Base-by-base conservation (phyloP, 37 sponge, comb jelly and placozoan species). In the Amphimedon queenslandica region DNA sequence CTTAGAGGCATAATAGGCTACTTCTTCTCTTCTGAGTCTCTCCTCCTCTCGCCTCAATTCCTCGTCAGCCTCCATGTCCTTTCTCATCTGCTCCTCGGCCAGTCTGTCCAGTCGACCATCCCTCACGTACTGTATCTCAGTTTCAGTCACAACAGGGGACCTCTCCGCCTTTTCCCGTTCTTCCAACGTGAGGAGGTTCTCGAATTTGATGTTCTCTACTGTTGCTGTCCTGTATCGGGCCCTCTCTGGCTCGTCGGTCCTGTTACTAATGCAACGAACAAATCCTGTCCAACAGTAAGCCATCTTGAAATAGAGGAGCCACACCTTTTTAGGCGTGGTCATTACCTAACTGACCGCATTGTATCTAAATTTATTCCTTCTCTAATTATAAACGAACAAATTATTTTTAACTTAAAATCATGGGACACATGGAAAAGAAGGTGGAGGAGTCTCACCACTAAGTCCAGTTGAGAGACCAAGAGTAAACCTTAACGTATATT, bases 1-100 rank as follows among this genome's bases (percentile, higher is more conserved):
- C 55, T 80, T 80, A 0, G 81, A 73, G 8, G 73, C 55, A 63
- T 80, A 80, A 53, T 72, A 80, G 0, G 81, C 81, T 73, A 75
- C 83, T 61, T 82, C 83, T n/a, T 76, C 70, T 76, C 71, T 75
- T 61, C 77, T 75, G 28, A 75, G 55, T 68, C 68, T 2, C n/a
- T 27, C 40, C 57, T 40, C 38, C 39, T 32, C 37, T 25, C 0
- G 35, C 28, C 28, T 64, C 33, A 82, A 68, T 67, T 68, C 69
- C 2, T 65, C 76, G 35, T 82, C 82, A 57, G 51, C 74, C 64
- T 82, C 70, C 16, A 27, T 55, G 34, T 82, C 82, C 3, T 69
- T 29, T 56, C 76, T 82, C 28, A 57, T n/a, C 38, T 82, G 82
- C 24, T 74, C 70, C 55, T 74, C 82, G 29, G 68, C 64, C 8